Evolutionary conservation across 2,888 invertebrate species (phyloP).

Genomic region (Patella pellucida): DNA sequence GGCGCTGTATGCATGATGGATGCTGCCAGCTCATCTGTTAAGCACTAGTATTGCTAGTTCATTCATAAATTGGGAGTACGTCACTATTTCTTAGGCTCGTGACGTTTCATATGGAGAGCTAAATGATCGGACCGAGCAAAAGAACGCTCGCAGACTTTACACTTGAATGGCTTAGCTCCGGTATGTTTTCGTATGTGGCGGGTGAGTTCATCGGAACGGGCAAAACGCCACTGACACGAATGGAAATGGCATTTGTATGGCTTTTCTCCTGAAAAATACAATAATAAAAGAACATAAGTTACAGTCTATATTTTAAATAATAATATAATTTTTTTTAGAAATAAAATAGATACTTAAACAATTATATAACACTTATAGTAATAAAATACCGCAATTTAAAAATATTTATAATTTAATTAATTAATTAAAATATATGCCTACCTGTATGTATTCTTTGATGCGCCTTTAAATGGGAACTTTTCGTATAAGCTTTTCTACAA

Average conservation of each 20-base stretch:
- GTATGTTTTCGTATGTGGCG: conserved; percentile 76
- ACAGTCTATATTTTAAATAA: neutral
- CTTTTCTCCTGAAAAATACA: conserved; percentile 72
- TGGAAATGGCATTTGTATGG: conserved; percentile 76
- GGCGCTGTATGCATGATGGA: no score
- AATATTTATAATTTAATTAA: no score
- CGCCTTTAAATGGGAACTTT: conserved; percentile 97
- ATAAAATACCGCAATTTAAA: conserved; percentile 7
- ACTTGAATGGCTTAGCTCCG: conserved; percentile 76
- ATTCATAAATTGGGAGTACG: no score
- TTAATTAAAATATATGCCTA: conserved; percentile 72
- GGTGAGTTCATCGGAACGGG: conserved; percentile 76
- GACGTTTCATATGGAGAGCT: conserved; percentile 76
- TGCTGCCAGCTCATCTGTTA: no score
- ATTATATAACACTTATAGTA: neutral
- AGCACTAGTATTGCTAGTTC: no score
- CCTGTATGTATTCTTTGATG: conserved; percentile 98
- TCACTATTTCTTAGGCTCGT: conserved; percentile 81
- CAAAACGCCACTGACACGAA: conserved; percentile 76
- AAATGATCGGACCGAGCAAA: conserved; percentile 77
- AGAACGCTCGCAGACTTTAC: conserved; percentile 75
- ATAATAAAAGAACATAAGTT: neutral
- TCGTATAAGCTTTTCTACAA: conserved; percentile 96
- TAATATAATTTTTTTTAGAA: no score
- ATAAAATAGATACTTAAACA: no score